Evolutionary conservation across 2,888 invertebrate species (phyloP).

Genomic region (Ferdinandea cuprea): DNA sequence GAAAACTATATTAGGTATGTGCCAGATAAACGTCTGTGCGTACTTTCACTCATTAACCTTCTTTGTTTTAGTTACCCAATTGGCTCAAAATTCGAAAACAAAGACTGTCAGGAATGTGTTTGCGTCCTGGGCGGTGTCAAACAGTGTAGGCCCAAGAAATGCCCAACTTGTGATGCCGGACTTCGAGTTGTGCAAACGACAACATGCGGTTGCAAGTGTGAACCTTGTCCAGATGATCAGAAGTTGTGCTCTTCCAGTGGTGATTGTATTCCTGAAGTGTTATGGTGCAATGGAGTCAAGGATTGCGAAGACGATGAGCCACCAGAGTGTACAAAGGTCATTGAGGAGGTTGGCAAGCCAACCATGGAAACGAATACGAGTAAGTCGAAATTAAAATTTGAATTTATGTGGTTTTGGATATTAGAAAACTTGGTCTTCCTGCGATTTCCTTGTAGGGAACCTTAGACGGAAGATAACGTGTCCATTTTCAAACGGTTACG

Average conservation of each 20-base stretch:
- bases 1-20: constrained; percentile 86
- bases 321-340: constrained; percentile 84
- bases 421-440: too few species aligned
- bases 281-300: constrained; percentile 92
- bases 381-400: constrained; percentile 6
- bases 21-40: not conserved
- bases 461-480: too few species aligned
- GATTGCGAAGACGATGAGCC: constrained; percentile 93
- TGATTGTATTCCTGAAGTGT: constrained; percentile 87
- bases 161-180: constrained; percentile 86
- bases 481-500: too few species aligned
- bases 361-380: constrained; percentile 61
- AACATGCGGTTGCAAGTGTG: constrained; percentile 89
- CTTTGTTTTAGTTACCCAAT: constrained; percentile 86
- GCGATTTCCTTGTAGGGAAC: too few species aligned
- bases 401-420: too few species aligned
- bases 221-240: constrained; percentile 87
- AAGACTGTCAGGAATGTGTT: constrained; percentile 90
- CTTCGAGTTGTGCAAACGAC: constrained; percentile 85
- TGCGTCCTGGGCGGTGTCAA: constrained; percentile 90
- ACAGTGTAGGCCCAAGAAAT: constrained; percentile 88
- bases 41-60: constrained; percentile 18
- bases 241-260: constrained; percentile 89
- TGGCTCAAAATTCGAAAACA: constrained; percentile 88
- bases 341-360: constrained; percentile 71